A percentile compares a stretch with the other conserved stretches of the same genome.
Evolutionary conservation across 2,888 invertebrate species (phyloP).

Genomic region (Bugula neritina): DNA sequence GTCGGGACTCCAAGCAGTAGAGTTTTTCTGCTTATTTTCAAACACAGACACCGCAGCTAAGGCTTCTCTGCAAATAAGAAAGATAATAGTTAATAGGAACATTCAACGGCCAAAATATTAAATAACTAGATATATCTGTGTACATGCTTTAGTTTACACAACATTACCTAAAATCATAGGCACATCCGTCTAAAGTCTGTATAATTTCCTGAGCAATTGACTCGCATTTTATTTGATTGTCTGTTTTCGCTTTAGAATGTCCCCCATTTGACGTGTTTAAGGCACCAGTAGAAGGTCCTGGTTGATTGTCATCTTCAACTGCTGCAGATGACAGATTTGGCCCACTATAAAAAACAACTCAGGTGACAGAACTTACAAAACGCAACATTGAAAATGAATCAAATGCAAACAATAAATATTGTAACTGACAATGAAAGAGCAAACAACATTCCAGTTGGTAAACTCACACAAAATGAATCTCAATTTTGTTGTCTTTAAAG

Average conservation of each 20-base stretch:
- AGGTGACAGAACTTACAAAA: no score
- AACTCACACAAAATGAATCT: conserved; percentile 22
- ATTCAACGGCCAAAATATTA: no score
- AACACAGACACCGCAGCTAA: conserved; percentile 53
- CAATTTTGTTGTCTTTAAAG: conserved; percentile 13
- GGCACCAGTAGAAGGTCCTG: neutral
- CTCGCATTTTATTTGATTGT: conserved; percentile 46
- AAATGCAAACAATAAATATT: no score
- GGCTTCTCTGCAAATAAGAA: conserved; percentile 15
- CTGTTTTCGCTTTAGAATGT: conserved; percentile 42
- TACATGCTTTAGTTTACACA: no score
- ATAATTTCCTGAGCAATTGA: conserved; percentile 46
- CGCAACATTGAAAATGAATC: no score
- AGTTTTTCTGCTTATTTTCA: conserved; percentile 49
- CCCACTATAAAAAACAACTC: no score
- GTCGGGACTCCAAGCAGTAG: conserved; percentile 64
- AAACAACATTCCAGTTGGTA: no score
- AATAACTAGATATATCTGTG: no score
- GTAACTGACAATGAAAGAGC: no score
- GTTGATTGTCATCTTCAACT: neutral
- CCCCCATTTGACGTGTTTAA: conserved; percentile 28
- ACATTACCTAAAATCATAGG: conserved; percentile 50
- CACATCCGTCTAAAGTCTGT: conserved; percentile 47
- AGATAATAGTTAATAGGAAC: no score
- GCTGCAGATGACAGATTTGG: no score